Base-by-base conservation (phyloP, 2,888 invertebrate species). In the Plagodis pulveraria region DNA sequence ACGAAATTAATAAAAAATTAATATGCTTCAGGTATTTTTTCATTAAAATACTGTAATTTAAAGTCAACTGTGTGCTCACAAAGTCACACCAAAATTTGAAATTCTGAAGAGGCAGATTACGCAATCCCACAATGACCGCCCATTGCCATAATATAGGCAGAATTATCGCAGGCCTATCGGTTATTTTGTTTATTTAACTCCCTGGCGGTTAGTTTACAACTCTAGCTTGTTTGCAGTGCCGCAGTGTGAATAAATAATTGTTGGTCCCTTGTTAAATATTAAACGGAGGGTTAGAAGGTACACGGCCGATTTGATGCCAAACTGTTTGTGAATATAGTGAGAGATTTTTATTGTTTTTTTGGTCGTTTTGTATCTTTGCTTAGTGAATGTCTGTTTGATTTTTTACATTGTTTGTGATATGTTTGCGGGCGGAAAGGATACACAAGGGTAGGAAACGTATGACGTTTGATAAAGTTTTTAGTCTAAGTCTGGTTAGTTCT, bases 231-330 rank as follows among this genome's bases (percentile, higher is more conserved):
- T 85, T 84, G 80, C 76, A 73, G 59, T 77, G 72, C 74, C 75
- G 76, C 78, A 74, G 78, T 80, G 75, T 90, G 86, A 91, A 91
- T 91, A 86, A 90, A 87, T 88, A 86, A 90, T 86, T 74, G 76
- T 76, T 71, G 75, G 80, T 68, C 78, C 82, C 81, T 84, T 77
- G 81, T 84, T 87, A 83, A 87, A 84, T 86, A 87, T 87, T 87
- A 78, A 86, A 83, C 68, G 65, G 68, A 65, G 78, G 71, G 69
- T 67, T 73, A 73, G 67, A 66, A 62, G 67, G 62, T 68, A 64
- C 63, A 76, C 76, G 69, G 54, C 71, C 72, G 73, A 74, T 73
- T 76, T 66, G 59, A 63, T 70, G 69, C 63, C 67, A 76, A 75
- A 73, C 74, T 72, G 70, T 66, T 70, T 57, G 65, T 56, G 54